These are phyloP conservation scores for Nothocercus julius DNA, from an alignment of 2,113 vertebrate genomes.

Conservation along the genomic window DNA sequence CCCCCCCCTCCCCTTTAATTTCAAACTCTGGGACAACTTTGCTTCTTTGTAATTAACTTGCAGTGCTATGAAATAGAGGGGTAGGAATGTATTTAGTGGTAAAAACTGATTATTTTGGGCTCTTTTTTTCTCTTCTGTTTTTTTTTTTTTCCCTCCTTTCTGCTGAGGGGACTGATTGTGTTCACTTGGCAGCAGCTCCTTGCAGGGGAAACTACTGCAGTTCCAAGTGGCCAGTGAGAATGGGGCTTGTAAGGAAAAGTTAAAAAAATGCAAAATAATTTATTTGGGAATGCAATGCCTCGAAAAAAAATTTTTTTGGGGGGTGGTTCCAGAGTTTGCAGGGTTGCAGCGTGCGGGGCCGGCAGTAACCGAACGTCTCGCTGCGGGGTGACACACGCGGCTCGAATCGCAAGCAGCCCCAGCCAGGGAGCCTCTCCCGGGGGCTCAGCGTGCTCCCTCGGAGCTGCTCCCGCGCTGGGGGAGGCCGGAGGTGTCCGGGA, in stretches of 20 bases:
- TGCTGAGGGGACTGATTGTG: constrained; percentile 50
- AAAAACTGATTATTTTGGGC: constrained; percentile 14
- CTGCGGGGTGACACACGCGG: constrained; percentile 64
- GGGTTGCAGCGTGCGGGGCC: constrained; percentile 47
- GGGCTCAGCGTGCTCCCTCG: too few species aligned
- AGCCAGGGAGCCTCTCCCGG: neutral
- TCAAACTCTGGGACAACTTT: constrained; percentile 68
- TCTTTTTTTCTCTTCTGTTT: neutral
- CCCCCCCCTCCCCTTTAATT: constrained; percentile 31
- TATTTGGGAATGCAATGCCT: neutral
- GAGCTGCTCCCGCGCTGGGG: constrained; percentile 16
- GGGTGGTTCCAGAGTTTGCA: constrained; percentile 19
- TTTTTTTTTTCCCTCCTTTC: neutral
- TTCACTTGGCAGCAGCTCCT: constrained; percentile 41
- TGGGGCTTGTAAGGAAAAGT: constrained; percentile 27
- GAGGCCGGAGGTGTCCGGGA: constrained; percentile 34
- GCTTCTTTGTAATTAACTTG: constrained; percentile 35
- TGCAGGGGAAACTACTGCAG: constrained; percentile 54
- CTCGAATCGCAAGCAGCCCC: constrained; percentile 45
- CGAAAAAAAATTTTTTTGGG: too few species aligned
- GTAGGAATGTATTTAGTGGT: constrained; percentile 49
- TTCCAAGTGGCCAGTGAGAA: constrained; percentile 22
- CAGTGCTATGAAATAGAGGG: constrained; percentile 34
- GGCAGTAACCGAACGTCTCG: constrained; percentile 60
- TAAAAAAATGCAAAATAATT: neutral